Evolutionary conservation across 2,113 vertebrate species (phyloP), one percentile per base, ranked within the genome.

Genomic region (Cichladusa arquata): DNA sequence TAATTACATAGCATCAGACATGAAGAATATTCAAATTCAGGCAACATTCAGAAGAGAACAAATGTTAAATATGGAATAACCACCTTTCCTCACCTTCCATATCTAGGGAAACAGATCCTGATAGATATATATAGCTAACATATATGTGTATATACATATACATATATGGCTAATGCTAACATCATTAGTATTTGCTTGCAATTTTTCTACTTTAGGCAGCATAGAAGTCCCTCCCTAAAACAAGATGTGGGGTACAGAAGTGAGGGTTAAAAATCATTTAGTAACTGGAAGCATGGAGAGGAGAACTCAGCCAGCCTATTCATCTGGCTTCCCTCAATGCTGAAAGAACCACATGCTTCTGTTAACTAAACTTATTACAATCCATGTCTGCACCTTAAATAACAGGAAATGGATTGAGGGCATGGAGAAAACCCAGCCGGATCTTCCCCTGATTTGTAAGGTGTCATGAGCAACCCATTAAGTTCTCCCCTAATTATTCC

Each of bases 1-100:
- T 94, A 88, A 95, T 95, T 94, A 89, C 66, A 94, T 14, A 82
- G 90, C 33, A 80, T 73, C 87, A 73, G 72, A 93, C 29, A 87
- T 22, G 62, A 95, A 93, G 42, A 69, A 72, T 67, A 95, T 42
- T 92, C 78, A 79, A 86, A 91, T 42, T 50, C 73, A 72, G 72
- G 24, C 47, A 84, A 19, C 36, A 64, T 33, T 93, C 26, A 53
- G 31, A 86, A 69, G 62, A 94, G 25, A 97, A 92, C 36, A 26
- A 26, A 86, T 17, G 28, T 85, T 64, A 92, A 61, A 85, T 72
- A 69, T 1, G 5, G n/a, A 57, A 90, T 54, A 95, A 90, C 17
- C n/a, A 65, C 22, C 22, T 67, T 48, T 54, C 29, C 38, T 38
- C n/a, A 42, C 10, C 40, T 71, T 47, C 66, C 12, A 5, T 15